Conservation (phyloP, 2,888 invertebrate genomes). For the Hirtodrosophila confusa region DNA sequence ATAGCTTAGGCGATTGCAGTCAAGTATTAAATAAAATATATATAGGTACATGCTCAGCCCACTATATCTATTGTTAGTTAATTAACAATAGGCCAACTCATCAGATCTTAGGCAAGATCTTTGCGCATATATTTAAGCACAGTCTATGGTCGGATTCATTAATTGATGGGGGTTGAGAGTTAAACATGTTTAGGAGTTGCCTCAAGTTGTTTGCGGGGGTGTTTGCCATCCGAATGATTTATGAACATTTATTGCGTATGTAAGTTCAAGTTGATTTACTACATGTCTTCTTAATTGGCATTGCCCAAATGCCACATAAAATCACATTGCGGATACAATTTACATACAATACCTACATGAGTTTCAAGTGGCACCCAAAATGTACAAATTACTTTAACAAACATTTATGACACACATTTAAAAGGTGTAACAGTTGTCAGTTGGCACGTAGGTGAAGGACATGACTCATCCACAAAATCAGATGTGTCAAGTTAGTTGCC, state of each 20-base stretch:
- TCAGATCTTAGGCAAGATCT: slow-evolving; percentile 7
- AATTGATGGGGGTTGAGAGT: slow-evolving; percentile 43
- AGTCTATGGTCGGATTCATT: slow-evolving; percentile 27
- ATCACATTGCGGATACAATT: neutral
- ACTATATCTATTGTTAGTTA: slow-evolving; percentile 17
- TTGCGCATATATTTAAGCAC: slow-evolving; percentile 7
- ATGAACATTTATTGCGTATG: slow-evolving; percentile 36
- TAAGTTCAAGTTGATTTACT: slow-evolving; percentile 49
- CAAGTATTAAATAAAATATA: neutral
- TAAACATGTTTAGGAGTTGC: slow-evolving; percentile 21
- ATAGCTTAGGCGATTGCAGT: slow-evolving; percentile 7
- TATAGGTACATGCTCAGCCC: slow-evolving; percentile 13
- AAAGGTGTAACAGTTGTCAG: slow-evolving; percentile 45
- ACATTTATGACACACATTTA: slow-evolving; percentile 37
- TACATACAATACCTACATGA: neutral
- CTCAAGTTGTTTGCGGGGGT: slow-evolving; percentile 43
- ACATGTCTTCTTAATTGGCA: slow-evolving; percentile 53
- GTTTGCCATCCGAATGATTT: slow-evolving; percentile 47
- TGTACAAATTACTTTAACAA: slow-evolving; percentile 41
- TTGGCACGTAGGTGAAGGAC: slow-evolving; percentile 54
- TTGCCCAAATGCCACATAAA: slow-evolving; percentile 27
- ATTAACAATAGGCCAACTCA: slow-evolving; percentile 9
- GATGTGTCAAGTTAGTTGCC: no score
- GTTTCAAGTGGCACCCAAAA: slow-evolving; percentile 44
- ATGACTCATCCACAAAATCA: slow-evolving; percentile 46